Percentiles rank a stretch among this genome's conserved stretches.
phyloP scores from a whole-genome alignment of 2,888 invertebrate species.

The Cryptocephalus moraei region DNA sequence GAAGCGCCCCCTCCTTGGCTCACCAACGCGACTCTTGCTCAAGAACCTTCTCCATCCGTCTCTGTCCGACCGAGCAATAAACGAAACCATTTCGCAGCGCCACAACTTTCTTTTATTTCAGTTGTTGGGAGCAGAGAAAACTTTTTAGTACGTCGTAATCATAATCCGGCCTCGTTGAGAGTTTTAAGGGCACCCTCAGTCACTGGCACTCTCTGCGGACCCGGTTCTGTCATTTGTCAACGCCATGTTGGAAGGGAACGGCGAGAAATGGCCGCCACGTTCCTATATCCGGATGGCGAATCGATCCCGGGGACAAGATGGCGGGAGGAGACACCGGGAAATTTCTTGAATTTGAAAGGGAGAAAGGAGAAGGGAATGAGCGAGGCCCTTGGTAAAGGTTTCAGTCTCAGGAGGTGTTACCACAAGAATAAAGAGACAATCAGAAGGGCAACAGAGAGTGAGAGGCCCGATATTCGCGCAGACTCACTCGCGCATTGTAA shows the following conservation, averaged over 20 bases:
- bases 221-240: slow-evolving; percentile 12
- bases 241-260: slow-evolving; percentile 8
- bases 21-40: neutral
- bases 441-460: too few species aligned
- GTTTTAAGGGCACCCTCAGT: slow-evolving; percentile 16
- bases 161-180: slow-evolving; percentile 29
- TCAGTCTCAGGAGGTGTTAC: too few species aligned
- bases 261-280: too few species aligned
- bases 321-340: neutral
- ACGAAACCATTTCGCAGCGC: slow-evolving; percentile 2
- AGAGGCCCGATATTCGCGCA: too few species aligned
- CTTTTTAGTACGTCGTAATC: slow-evolving; percentile 28
- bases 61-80: slow-evolving; percentile 2
- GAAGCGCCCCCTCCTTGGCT: neutral
- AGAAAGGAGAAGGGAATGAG: too few species aligned
- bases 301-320: neutral
- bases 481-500: too few species aligned
- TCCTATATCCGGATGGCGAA: neutral
- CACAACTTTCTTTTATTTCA: slow-evolving; percentile 14
- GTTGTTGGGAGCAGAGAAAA: slow-evolving; percentile 11
- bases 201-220: slow-evolving; percentile 5
- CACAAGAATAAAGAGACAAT: too few species aligned
- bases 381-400: too few species aligned
- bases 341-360: neutral
- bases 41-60: neutral